Evolutionary conservation across 2,797 vertebrate species (phyloP).

Genomic region (Lepilemur septentrionalis): DNA sequence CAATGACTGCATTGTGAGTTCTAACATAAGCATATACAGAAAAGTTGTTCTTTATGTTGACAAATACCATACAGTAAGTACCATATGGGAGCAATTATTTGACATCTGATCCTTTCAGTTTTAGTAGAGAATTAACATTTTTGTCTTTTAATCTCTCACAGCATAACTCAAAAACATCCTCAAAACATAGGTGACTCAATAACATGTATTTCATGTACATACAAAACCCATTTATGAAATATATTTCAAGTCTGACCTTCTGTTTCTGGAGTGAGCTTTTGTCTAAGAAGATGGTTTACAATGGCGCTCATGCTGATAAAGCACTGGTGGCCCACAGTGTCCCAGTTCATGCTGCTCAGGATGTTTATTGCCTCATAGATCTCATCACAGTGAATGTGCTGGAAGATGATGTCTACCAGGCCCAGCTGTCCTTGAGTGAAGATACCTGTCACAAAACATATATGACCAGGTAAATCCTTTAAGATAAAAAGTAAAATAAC

Average conservation of each 20-base stretch:
- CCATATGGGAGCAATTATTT: neutral
- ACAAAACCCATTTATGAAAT: constrained; percentile 27
- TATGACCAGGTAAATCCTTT: constrained; percentile 31
- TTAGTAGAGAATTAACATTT: constrained; percentile 41
- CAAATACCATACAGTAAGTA: constrained; percentile 33
- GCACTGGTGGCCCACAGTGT: constrained; percentile 88
- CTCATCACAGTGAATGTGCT: constrained; percentile 90
- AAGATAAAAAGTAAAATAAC: constrained; percentile 15
- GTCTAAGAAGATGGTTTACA: constrained; percentile 93
- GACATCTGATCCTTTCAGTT: constrained; percentile 15
- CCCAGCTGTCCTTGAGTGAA: constrained; percentile 89
- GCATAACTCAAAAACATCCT: neutral
- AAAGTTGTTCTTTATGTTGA: constrained; percentile 42
- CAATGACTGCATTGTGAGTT: constrained; percentile 31
- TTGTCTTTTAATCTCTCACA: constrained; percentile 2
- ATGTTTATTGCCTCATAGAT: constrained; percentile 90
- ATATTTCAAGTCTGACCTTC: constrained; percentile 86
- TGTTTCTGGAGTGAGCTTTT: constrained; percentile 90
- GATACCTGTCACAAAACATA: constrained; percentile 87
- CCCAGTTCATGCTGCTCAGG: constrained; percentile 95
- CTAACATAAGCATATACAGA: neutral
- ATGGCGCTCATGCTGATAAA: constrained; percentile 90
- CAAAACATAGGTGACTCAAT: constrained; percentile 8
- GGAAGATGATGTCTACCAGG: constrained; percentile 88
- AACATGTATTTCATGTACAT: neutral